These are phyloP conservation scores for Xenentodon cancila DNA, from an alignment of 2,797 vertebrate genomes.

Conservation along the genomic window DNA sequence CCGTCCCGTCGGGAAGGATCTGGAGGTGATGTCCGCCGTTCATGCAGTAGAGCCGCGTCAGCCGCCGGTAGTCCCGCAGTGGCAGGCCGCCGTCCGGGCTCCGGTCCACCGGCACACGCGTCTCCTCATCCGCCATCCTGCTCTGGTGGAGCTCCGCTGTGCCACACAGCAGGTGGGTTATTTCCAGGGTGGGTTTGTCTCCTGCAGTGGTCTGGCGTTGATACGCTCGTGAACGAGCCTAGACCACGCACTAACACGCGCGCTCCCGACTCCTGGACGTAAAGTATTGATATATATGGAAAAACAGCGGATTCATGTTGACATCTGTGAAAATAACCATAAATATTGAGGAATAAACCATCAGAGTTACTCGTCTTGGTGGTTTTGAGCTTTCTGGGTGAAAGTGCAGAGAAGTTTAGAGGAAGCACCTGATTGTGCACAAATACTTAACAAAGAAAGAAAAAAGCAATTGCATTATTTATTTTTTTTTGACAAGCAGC, in stretches of 20 bases:
- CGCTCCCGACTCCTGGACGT: conserved; percentile 34
- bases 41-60: conserved; percentile 91
- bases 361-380: too few species aligned
- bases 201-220: conserved; percentile 50
- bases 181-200: neutral
- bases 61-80: conserved; percentile 84
- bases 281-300: too few species aligned
- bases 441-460: neutral
- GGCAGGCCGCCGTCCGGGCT: conserved; percentile 66
- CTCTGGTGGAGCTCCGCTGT: neutral
- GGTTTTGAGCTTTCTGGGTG: too few species aligned
- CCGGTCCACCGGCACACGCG: conserved; percentile 61
- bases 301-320: neutral
- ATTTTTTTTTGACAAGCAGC: neutral
- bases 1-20: conserved; percentile 88
- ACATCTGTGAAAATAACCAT: too few species aligned
- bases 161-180: neutral
- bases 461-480: too few species aligned
- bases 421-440: too few species aligned
- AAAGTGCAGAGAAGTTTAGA: neutral
- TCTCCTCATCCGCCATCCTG: conserved; percentile 85
- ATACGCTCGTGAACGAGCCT: conserved; percentile 39
- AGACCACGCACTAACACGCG: conserved; percentile 42
- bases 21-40: conserved; percentile 93
- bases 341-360: too few species aligned